A percentile compares a stretch with the other conserved stretches of the same genome.
These are phyloP conservation scores for Limnephilus lunatus DNA, from an alignment of 2,888 invertebrate species.

Conservation along the genomic window DNA sequence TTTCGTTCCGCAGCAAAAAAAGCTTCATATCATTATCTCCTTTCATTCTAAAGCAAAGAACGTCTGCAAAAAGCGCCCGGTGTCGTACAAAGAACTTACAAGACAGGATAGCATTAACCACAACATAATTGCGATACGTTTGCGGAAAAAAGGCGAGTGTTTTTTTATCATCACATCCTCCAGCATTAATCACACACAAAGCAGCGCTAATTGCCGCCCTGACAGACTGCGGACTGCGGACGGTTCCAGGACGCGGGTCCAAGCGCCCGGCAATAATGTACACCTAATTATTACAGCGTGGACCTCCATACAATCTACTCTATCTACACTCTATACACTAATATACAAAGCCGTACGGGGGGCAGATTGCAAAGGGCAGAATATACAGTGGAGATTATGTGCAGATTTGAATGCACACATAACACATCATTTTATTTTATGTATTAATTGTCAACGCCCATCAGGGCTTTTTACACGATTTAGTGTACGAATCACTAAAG, in stretches of 20 bases:
- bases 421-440: too few relatives aligned
- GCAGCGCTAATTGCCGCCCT: conserved; percentile 5
- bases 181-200: conserved; percentile 12
- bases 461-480: too few relatives aligned
- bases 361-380: background rate
- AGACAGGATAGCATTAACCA: background rate
- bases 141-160: conserved; percentile 10
- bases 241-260: background rate
- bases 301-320: background rate
- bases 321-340: background rate
- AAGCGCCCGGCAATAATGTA: conserved; percentile 12
- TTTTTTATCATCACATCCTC: conserved; percentile 13
- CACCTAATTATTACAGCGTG: conserved; percentile 20
- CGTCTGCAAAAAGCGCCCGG: background rate
- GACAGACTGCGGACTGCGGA: conserved; percentile 22
- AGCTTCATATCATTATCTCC: background rate
- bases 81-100: background rate
- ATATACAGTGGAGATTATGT: background rate
- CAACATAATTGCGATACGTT: background rate
- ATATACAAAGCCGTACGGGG: background rate
- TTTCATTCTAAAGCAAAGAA: conserved; percentile 2
- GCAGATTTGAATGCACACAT: background rate
- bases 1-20: background rate
- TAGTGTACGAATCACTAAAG: too few relatives aligned
- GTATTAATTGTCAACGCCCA: too few relatives aligned